Percentiles rank a stretch among this genome's conserved stretches.
These are phyloP conservation scores for Cremastinae sp. DNA, from an alignment of 2,888 invertebrate species.

Conservation along the genomic window DNA sequence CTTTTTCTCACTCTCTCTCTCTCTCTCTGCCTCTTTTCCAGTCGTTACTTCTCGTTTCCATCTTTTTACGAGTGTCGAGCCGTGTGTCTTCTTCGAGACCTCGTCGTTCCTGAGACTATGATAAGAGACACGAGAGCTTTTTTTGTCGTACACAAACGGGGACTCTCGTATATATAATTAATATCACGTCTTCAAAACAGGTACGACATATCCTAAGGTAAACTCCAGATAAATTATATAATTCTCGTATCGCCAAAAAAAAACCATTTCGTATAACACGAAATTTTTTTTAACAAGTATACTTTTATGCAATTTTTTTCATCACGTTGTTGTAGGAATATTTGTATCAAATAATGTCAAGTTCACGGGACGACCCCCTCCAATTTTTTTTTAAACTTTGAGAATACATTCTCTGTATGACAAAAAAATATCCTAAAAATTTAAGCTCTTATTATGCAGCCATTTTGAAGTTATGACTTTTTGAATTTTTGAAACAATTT, in stretches of 20 bases:
- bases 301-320: too few relatives aligned
- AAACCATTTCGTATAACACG: background rate
- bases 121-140: conserved; percentile 44
- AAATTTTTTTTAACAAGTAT: too few relatives aligned
- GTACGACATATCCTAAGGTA: background rate
- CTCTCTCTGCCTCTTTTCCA: background rate
- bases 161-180: conserved; percentile 34
- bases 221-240: conserved; percentile 12
- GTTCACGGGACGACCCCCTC: too few relatives aligned
- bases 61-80: conserved; percentile 32
- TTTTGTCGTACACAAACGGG: conserved; percentile 36
- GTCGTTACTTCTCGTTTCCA: background rate
- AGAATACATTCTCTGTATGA: too few relatives aligned
- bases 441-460: too few relatives aligned
- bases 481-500: too few relatives aligned
- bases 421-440: too few relatives aligned
- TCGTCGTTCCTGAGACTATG: conserved; percentile 34
- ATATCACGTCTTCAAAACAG: conserved; percentile 24
- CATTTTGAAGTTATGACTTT: too few relatives aligned
- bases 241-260: background rate
- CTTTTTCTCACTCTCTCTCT: background rate
- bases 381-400: too few relatives aligned
- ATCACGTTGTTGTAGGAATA: too few relatives aligned
- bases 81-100: conserved; percentile 6
- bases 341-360: too few relatives aligned